Percentiles rank a stretch among this genome's conserved stretches.
These are phyloP conservation scores for Corbicula japonica DNA, from an alignment of 2,888 invertebrate genomes.

Conservation along the genomic window DNA sequence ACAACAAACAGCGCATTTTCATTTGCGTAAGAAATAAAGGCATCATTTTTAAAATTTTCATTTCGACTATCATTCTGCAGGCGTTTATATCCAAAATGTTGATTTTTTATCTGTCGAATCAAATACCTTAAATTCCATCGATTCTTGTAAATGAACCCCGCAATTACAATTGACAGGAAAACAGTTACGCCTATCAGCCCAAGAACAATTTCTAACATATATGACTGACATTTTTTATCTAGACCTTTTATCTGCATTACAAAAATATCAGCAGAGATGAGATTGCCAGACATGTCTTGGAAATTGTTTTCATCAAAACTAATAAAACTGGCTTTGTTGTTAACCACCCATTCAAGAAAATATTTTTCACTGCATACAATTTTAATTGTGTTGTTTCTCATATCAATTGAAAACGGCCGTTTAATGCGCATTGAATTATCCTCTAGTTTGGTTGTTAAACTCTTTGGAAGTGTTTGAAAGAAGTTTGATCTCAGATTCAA, in stretches of 20 bases:
- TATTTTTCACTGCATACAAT: conserved; percentile 21
- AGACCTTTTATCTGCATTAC: not conserved
- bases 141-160: conserved; percentile 51
- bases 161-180: conserved; percentile 32
- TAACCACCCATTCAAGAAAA: conserved; percentile 42
- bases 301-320: conserved; percentile 26
- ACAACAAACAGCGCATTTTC: conserved; percentile 28
- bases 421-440: conserved; percentile 4
- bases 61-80: not conserved
- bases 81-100: conserved; percentile 19
- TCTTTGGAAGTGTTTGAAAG: not conserved
- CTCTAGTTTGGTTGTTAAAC: conserved; percentile 4
- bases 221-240: conserved; percentile 9
- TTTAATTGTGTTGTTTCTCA: conserved; percentile 33
- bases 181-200: not conserved
- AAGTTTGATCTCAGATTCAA: conserved; percentile 8
- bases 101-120: conserved; percentile 38
- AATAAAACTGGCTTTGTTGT: conserved; percentile 18
- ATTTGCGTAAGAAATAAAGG: conserved; percentile 48
- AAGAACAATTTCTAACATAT: conserved; percentile 4
- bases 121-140: conserved; percentile 62
- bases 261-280: conserved; percentile 9
- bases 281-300: not conserved
- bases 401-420: conserved; percentile 26
- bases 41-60: conserved; percentile 28